Evolutionary conservation across 2,113 vertebrate species (phyloP), one percentile per base, ranked within the genome.

Genomic region (Vimba vimba): DNA sequence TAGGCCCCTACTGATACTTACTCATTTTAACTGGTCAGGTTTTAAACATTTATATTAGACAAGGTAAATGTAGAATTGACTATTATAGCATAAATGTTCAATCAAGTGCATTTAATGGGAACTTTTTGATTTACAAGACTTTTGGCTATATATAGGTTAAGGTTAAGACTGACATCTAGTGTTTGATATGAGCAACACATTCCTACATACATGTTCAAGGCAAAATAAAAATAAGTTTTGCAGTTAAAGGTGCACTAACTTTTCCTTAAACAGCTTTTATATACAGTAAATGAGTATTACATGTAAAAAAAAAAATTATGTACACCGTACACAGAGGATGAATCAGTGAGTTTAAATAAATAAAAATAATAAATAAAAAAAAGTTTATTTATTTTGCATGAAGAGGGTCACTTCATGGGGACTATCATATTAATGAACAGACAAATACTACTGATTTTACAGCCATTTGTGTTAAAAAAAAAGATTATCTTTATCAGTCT

Each of bases 101-200:
- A 10, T 47, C n/a, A 25, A 76, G 7, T 50, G 45, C n/a, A 45
- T 9, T 76, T 45, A 50, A 50, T 17, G 43, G 1, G 47, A 15
- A 15, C 27, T 15, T 3, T 1, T 13, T 47, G 23, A 75, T 50
- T 39, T 23, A 50, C 76, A 21, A 33, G 23, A 66, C 60, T 27
- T 50, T 50, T 50, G 33, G 60, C n/a, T 50, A 50, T 13, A 50
- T 47, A 47, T 47, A 47, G 12, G 12, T 43, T 17, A 55, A 55
- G 39, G 39, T 30, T 30, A 50, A 82, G 59, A 7, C 39, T 82
- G 79, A 82, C 79, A 82, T n/a, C 79, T 68, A 23, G 79, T 82
- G 62, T 47, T 82, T 68, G 43, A 68, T 50, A 50, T 13, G 4
- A 27, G 17, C 23, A 82, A 25, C 11, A 45, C 79, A 82, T 11